phyloP scores from a whole-genome alignment of 2,113 vertebrate genomes.

The Brienomyrus longianalis region DNA sequence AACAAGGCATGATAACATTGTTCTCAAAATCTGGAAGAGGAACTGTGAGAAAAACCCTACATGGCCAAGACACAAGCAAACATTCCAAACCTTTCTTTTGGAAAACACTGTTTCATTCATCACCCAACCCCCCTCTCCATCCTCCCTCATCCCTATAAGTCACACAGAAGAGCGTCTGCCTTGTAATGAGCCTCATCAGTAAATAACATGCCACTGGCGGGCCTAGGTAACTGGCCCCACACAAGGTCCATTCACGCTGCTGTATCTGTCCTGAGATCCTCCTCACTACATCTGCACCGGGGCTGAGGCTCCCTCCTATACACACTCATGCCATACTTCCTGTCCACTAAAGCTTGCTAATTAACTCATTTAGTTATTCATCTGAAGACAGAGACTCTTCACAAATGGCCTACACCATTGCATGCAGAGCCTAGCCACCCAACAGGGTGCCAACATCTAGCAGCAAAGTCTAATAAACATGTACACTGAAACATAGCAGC shows the following conservation, averaged over 20 bases:
- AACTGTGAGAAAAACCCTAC: slow-evolving; percentile 68
- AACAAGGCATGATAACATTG: slow-evolving; percentile 1
- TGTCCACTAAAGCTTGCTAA: slow-evolving; percentile 19
- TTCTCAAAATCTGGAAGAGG: slow-evolving; percentile 2
- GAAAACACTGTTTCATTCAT: slow-evolving; percentile 72
- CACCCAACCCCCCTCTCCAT: slow-evolving; percentile 53
- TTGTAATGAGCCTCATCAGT: slow-evolving; percentile 63
- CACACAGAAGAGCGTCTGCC: slow-evolving; percentile 61
- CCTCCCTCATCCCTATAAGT: slow-evolving; percentile 39
- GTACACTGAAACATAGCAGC: not conserved
- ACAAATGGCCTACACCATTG: not conserved
- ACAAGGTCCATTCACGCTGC: slow-evolving; percentile 42
- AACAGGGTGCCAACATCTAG: not conserved
- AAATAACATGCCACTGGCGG: slow-evolving; percentile 52
- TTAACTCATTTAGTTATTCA: slow-evolving; percentile 25
- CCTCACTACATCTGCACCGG: slow-evolving; percentile 11
- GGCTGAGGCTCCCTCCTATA: not conserved
- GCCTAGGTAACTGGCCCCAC: slow-evolving; percentile 60
- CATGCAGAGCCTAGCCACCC: not conserved
- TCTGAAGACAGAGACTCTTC: slow-evolving; percentile 15
- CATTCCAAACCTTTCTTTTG: slow-evolving; percentile 63
- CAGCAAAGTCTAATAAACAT: not conserved
- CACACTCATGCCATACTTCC: slow-evolving; percentile 16
- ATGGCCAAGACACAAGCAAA: slow-evolving; percentile 70
- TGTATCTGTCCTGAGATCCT: slow-evolving; percentile 6